Percentiles rank a stretch among this genome's conserved stretches.
Evolutionary conservation across 2,888 invertebrate species (phyloP).

Genomic region (Bombylius major): DNA sequence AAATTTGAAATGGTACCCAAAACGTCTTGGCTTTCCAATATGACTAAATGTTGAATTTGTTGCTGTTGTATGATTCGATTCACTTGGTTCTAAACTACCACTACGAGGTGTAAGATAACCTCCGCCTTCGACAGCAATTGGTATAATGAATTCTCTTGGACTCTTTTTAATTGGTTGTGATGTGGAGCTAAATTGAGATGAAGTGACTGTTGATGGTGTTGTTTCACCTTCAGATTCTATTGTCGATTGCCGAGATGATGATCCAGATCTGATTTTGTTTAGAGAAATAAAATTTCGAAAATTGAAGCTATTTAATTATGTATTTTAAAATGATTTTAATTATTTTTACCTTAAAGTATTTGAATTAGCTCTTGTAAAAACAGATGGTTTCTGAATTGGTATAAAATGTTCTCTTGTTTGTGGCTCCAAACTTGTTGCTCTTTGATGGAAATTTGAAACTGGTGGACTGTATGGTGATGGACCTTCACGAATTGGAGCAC

Average conservation of each 20-base stretch:
- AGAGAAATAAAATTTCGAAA: background rate
- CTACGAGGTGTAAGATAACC: slow-evolving; percentile 54
- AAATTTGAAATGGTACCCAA: slow-evolving; percentile 42
- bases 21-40: slow-evolving; percentile 44
- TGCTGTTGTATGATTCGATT: slow-evolving; percentile 45
- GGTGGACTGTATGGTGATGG: slow-evolving; percentile 29
- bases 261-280: slow-evolving; percentile 18
- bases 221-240: slow-evolving; percentile 58
- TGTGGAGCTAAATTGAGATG: slow-evolving; percentile 13
- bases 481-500: slow-evolving; percentile 34
- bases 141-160: slow-evolving; percentile 82
- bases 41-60: slow-evolving; percentile 40
- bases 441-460: slow-evolving; percentile 28
- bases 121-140: slow-evolving; percentile 84
- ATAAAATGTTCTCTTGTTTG: slow-evolving; percentile 51
- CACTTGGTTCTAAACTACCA: slow-evolving; percentile 63
- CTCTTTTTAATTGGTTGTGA: slow-evolving; percentile 73
- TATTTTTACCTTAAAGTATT: slow-evolving; percentile 14
- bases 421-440: slow-evolving; percentile 46
- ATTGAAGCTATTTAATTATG: background rate
- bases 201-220: slow-evolving; percentile 33
- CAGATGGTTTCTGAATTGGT: slow-evolving; percentile 45
- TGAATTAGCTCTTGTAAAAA: slow-evolving; percentile 30
- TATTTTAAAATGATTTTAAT: background rate
- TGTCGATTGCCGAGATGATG: slow-evolving; percentile 50